Evolutionary conservation across 2,888 invertebrate species (phyloP).

Genomic region (Microctonus brassicae): DNA sequence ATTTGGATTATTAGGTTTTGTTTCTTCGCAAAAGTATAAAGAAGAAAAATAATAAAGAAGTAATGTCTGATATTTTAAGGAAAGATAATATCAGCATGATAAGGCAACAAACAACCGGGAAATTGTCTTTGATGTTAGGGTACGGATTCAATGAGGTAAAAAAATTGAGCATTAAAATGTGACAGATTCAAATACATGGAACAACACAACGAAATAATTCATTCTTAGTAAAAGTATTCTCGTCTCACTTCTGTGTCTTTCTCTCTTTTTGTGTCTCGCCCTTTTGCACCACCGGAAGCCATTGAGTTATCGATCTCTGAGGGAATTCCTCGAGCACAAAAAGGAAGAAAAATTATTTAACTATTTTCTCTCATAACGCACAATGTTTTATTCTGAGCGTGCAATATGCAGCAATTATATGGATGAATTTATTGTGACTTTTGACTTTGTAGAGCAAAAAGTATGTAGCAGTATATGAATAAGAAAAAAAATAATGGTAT

Average conservation of each 20-base stretch:
- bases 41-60: too few species aligned
- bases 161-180: too few species aligned
- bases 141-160: conserved; percentile 13
- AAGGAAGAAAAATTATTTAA: neutral
- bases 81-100: too few species aligned
- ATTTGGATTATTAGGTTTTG: too few species aligned
- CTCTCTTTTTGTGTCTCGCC: neutral
- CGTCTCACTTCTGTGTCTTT: too few species aligned
- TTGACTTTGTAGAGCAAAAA: too few species aligned
- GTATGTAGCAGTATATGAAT: neutral
- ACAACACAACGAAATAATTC: neutral
- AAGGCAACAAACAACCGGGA: too few species aligned
- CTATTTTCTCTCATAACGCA: neutral
- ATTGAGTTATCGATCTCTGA: neutral
- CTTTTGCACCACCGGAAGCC: neutral
- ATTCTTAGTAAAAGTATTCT: neutral
- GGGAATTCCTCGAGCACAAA: neutral
- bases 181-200: too few species aligned
- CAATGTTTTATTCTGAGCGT: neutral
- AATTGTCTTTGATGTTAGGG: conserved; percentile 17
- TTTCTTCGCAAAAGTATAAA: too few species aligned
- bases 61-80: too few species aligned
- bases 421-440: too few species aligned
- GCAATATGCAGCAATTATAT: neutral
- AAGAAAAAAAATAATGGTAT: too few species aligned